These are phyloP conservation scores for Eleginops maclovinus DNA, from an alignment of 2,113 vertebrate genomes.

Conservation along the genomic window DNA sequence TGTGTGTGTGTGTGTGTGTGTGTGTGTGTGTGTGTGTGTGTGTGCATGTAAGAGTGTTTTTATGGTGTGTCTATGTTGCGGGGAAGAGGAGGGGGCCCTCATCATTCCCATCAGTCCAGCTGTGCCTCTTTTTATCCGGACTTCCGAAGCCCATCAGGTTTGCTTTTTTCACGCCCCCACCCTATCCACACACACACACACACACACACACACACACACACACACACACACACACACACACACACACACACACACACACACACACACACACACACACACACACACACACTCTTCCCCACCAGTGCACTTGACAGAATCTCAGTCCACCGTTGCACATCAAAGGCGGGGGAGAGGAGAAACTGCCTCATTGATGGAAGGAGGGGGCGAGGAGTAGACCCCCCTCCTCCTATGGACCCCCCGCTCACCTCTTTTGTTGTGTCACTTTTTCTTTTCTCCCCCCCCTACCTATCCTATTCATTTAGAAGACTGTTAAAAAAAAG, in stretches of 20 bases:
- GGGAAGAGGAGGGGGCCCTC: constrained; percentile 35
- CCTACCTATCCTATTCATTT: constrained; percentile 46
- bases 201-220: constrained; percentile 17
- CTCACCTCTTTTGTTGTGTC: constrained; percentile 65
- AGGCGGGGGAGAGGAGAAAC: constrained; percentile 53
- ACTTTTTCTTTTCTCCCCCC: constrained; percentile 48
- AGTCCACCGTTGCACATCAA: constrained; percentile 75
- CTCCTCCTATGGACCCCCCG: constrained; percentile 52
- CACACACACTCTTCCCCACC: constrained; percentile 14
- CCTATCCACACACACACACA: constrained; percentile 17
- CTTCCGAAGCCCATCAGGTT: constrained; percentile 78
- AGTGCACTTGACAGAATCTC: constrained; percentile 66
- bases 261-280: constrained; percentile 23
- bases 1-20: constrained; percentile 16
- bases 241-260: constrained; percentile 23
- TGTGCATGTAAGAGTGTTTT: constrained; percentile 22
- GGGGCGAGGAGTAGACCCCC: constrained; percentile 20
- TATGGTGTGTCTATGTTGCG: constrained; percentile 7
- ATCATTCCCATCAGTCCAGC: constrained; percentile 75
- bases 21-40: constrained; percentile 5
- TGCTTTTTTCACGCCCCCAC: constrained; percentile 66
- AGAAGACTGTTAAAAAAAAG: constrained; percentile 39
- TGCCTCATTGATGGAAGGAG: constrained; percentile 34
- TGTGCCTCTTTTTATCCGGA: constrained; percentile 77
- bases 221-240: constrained; percentile 18